These are phyloP conservation scores for Liparis tanakae DNA, from an alignment of 2,797 vertebrate genomes.

Conservation along the genomic window DNA sequence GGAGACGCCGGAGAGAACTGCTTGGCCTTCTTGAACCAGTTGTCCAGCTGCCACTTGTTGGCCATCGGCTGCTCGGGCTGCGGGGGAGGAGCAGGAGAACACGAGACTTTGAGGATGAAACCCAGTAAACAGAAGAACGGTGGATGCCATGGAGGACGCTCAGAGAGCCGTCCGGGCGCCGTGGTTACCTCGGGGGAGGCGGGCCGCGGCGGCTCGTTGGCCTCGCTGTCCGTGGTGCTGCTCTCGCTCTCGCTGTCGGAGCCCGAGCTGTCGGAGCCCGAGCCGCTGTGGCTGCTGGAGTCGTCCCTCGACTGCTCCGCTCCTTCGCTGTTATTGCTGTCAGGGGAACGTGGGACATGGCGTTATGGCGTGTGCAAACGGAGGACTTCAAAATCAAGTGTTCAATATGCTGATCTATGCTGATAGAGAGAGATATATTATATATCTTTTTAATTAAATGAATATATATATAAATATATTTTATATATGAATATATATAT, in stretches of 20 bases:
- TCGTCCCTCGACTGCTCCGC: slow-evolving; percentile 94
- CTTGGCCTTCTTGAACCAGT: slow-evolving; percentile 97
- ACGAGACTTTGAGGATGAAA: not conserved
- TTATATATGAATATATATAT: no score
- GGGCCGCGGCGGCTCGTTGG: slow-evolving; percentile 92
- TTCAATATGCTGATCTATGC: not conserved
- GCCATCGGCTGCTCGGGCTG: slow-evolving; percentile 94
- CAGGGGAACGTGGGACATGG: not conserved
- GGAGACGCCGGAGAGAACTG: slow-evolving; percentile 95
- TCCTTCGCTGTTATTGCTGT: slow-evolving; percentile 92
- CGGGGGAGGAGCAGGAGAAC: not conserved
- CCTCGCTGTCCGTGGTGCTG: slow-evolving; percentile 97
- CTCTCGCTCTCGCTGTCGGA: slow-evolving; percentile 98
- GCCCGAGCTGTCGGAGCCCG: slow-evolving; percentile 97
- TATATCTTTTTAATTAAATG: no score
- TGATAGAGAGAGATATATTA: no score
- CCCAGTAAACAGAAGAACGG: not conserved
- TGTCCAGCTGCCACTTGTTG: slow-evolving; percentile 99
- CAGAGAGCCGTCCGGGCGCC: no score
- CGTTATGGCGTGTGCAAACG: not conserved
- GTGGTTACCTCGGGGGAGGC: slow-evolving; percentile 93
- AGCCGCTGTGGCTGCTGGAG: slow-evolving; percentile 97
- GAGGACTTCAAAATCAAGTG: no score
- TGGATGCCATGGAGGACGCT: not conserved
- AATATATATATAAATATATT: no score